Evolutionary conservation across 35 echinoderm and acorn worm genomes (phyloP).

Genomic region (Patiria miniata): DNA sequence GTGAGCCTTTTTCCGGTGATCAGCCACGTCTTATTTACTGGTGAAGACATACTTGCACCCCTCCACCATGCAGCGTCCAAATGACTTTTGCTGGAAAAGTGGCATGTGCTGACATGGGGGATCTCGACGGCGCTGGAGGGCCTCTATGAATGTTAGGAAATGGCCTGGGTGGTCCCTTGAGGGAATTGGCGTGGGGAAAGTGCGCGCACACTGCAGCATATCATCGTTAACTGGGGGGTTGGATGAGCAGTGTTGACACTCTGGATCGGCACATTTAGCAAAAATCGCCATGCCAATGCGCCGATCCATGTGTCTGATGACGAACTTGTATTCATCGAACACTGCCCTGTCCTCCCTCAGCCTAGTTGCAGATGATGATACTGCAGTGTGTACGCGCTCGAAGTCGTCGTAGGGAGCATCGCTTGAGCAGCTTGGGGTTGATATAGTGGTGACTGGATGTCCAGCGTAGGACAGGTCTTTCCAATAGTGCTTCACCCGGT

Average conservation of each 20-base stretch:
- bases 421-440: background rate
- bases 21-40: background rate
- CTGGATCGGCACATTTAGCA: no score
- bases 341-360: background rate
- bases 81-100: background rate
- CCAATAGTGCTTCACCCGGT: slow-evolving; percentile 7
- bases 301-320: slow-evolving; percentile 4
- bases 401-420: background rate
- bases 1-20: slow-evolving; percentile 17
- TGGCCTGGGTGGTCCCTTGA: background rate
- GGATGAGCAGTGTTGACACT: no score
- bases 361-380: background rate
- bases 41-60: slow-evolving; percentile 43
- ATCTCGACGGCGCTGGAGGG: background rate
- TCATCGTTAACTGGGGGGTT: no score
- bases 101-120: slow-evolving; percentile 23
- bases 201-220: no score
- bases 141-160: slow-evolving; percentile 26
- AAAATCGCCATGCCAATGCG: no score
- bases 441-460: background rate
- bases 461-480: background rate
- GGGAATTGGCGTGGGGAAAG: slow-evolving; percentile 32
- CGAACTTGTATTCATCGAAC: slow-evolving; percentile 1
- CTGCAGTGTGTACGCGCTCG: slow-evolving; percentile 10
- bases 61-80: slow-evolving; percentile 4